Percentiles rank a stretch among this genome's conserved stretches.
Conservation (phyloP, 2,888 invertebrate genomes). For the Azorinus chamasolen region DNA sequence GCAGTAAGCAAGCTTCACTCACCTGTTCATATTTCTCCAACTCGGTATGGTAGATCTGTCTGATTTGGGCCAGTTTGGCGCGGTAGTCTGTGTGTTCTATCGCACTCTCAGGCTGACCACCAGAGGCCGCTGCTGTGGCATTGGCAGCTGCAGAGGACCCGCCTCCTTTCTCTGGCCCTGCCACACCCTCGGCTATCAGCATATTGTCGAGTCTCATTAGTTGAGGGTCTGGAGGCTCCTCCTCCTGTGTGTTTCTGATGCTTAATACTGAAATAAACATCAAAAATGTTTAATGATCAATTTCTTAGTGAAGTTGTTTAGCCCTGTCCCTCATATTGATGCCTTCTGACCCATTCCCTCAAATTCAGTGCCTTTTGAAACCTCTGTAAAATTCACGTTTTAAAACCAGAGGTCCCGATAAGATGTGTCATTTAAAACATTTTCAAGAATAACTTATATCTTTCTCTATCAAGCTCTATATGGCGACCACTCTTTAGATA, state of each 20-base stretch:
- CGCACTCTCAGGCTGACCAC: conserved; percentile 90
- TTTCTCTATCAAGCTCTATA: no score
- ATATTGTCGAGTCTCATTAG: conserved; percentile 99
- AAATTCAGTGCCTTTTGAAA: background rate
- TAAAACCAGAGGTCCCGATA: no score
- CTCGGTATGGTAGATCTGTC: conserved; percentile 99
- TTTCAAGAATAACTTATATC: no score
- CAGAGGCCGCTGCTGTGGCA: conserved; percentile 84
- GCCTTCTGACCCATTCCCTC: background rate
- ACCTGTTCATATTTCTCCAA: conserved; percentile 99
- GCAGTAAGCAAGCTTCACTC: background rate
- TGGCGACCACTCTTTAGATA: no score
- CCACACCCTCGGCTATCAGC: conserved; percentile 96
- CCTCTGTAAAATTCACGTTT: no score
- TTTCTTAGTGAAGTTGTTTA: background rate
- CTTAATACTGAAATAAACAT: conserved; percentile 91
- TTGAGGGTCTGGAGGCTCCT: conserved; percentile 99
- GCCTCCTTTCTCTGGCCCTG: conserved; percentile 86
- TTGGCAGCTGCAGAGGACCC: conserved; percentile 85
- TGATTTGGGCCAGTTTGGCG: conserved; percentile 98
- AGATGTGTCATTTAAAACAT: no score
- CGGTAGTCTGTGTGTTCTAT: conserved; percentile 99
- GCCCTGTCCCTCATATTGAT: background rate
- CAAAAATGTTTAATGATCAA: no score
- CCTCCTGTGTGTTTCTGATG: conserved; percentile 98